Evolutionary conservation across 2,888 invertebrate species (phyloP), one percentile per base, ranked within the genome.

Genomic region (Metellina segmentata): DNA sequence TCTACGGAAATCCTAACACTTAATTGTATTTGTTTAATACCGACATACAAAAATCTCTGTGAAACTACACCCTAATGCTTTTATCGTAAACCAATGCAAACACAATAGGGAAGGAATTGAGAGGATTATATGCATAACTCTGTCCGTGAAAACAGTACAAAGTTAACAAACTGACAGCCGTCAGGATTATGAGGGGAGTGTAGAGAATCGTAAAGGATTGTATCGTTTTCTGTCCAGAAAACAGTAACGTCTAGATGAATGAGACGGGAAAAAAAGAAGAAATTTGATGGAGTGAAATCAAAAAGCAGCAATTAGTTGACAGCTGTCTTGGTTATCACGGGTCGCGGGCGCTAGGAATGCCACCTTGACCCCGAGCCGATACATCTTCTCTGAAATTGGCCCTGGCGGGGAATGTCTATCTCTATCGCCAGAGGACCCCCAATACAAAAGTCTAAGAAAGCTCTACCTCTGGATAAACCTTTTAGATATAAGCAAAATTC

Each of bases 261-360:
- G 74, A 7, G 71, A 69, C 16, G 49, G 53, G 75, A 52, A 81
- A 87, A 20, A 70, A 77, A 77, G 70, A 74, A 81, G 34, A 16
- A 78, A 52, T 52, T 78, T 78, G 78, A 78, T 78, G 71, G 34
- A 81, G 81, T 81, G 20, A 48, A 85, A 61, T 53, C 81, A 82
- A 91, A 81, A 72, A 77, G 71, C 79, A 70, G 82, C 91, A 91
- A 91, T 91, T 91, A 91, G 91, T 91, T 91, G 91, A 91, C 91
- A 91, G 91, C 81, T 90, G 90, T 90, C 85, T 90, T 48, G 71
- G 74, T 70, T 86, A 83, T 83, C 89, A 53, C 75, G 34, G 72
- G 52, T 52, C 70, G 0, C 13, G 81, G 77, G 86, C 53, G 71
- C 53, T 71, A 49, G 81, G 81, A 86, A 86, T 85, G 74, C 90